These are phyloP conservation scores for Dryobotodes eremita DNA, from an alignment of 2,888 invertebrate genomes.

Conservation along the genomic window DNA sequence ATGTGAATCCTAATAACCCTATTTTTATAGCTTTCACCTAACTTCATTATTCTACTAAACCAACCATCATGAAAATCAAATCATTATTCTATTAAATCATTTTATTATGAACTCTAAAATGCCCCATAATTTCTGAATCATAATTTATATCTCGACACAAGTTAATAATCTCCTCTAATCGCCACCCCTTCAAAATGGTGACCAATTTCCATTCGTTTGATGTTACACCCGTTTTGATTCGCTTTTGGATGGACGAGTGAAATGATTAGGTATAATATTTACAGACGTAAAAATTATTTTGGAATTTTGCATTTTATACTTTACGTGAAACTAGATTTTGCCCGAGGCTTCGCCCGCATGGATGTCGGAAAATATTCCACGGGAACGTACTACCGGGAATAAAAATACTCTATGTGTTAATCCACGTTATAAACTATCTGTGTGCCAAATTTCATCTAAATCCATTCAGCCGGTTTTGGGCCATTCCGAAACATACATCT, in stretches of 20 bases:
- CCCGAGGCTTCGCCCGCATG: background rate
- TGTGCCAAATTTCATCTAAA: background rate
- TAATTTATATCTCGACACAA: slow-evolving; percentile 54
- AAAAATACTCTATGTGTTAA: background rate
- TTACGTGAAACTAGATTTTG: background rate
- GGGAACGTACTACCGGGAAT: no score
- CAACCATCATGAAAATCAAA: slow-evolving; percentile 32
- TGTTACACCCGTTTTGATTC: slow-evolving; percentile 52
- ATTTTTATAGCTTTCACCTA: background rate
- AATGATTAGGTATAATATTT: slow-evolving; percentile 73
- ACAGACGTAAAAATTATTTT: slow-evolving; percentile 47
- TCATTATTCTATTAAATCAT: slow-evolving; percentile 37
- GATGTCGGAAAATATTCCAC: background rate
- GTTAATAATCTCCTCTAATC: slow-evolving; percentile 58
- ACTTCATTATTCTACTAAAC: background rate
- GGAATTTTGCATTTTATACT: background rate
- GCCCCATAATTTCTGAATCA: slow-evolving; percentile 57
- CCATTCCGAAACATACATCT: background rate
- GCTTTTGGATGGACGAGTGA: slow-evolving; percentile 64
- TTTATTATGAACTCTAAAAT: slow-evolving; percentile 56
- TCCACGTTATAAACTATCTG: background rate
- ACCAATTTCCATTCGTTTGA: slow-evolving; percentile 63
- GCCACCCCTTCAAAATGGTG: slow-evolving; percentile 55
- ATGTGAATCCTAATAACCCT: background rate
- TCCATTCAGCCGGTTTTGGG: background rate